A percentile compares a stretch with the other conserved stretches of the same genome.
phyloP scores from a whole-genome alignment of 2,113 vertebrate species.

The Pitta sordida region DNA sequence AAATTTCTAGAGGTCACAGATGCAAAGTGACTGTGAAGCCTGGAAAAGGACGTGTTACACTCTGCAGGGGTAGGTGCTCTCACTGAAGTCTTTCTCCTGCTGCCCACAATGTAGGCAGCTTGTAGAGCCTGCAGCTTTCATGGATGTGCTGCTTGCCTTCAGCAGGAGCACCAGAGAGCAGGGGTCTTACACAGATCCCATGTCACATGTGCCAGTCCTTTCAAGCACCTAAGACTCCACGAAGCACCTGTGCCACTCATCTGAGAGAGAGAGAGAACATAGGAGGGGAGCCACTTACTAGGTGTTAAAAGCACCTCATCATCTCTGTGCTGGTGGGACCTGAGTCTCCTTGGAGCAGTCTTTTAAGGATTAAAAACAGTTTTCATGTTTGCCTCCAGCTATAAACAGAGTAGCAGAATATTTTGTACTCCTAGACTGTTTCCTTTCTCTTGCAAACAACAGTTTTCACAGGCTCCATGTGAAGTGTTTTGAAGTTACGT shows the following conservation, averaged over 20 bases:
- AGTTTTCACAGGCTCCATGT: background rate
- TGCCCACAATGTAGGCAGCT: rapidly evolving
- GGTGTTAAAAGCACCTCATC: background rate
- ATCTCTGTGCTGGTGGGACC: background rate
- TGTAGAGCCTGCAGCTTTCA: background rate
- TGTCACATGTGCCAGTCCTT: rapidly evolving
- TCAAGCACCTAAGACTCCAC: background rate
- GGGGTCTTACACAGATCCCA: background rate
- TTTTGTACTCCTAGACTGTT: background rate
- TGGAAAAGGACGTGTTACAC: rapidly evolving
- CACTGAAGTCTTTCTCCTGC: background rate
- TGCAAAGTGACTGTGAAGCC: background rate
- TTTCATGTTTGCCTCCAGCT: background rate
- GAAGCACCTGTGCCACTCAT: rapidly evolving
- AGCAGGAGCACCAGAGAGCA: background rate
- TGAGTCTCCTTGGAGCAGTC: background rate
- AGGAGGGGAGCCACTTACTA: background rate
- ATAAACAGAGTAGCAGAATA: background rate
- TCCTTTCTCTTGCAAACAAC: background rate
- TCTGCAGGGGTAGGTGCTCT: background rate
- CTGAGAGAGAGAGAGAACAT: background rate
- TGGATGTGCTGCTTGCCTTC: background rate
- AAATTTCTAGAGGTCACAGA: background rate
- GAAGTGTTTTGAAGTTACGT: background rate
- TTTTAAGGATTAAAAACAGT: background rate